A percentile compares a stretch with the other conserved stretches of the same genome.
phyloP scores from a whole-genome alignment of 2,113 vertebrate species.

The Gracilinanus agilis region DNA sequence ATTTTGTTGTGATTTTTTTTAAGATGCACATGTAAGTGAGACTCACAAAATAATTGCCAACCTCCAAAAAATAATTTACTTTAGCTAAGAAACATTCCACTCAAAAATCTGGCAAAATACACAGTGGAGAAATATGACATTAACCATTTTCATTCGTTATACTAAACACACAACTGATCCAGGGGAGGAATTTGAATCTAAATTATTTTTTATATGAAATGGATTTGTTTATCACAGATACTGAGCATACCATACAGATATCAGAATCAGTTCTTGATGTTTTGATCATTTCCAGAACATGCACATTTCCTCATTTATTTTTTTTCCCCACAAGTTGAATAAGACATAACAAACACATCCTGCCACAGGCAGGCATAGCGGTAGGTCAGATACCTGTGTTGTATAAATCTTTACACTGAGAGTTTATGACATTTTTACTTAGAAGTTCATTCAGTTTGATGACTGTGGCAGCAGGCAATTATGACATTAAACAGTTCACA shows the following conservation, averaged over 20 bases:
- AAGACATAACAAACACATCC: slow-evolving; percentile 93
- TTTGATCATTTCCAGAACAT: slow-evolving; percentile 94
- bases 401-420: slow-evolving; percentile 87
- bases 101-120: slow-evolving; percentile 73
- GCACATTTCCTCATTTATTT: slow-evolving; percentile 88
- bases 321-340: slow-evolving; percentile 85
- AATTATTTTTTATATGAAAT: slow-evolving; percentile 84
- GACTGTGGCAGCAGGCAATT: slow-evolving; percentile 86
- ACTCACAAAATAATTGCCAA: slow-evolving; percentile 61
- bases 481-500: slow-evolving; percentile 88
- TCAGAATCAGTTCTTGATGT: slow-evolving; percentile 82
- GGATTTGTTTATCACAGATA: slow-evolving; percentile 87
- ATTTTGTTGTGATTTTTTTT: background rate
- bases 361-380: slow-evolving; percentile 79
- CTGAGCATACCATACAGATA: slow-evolving; percentile 85
- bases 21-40: slow-evolving; percentile 16
- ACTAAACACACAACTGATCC: slow-evolving; percentile 81
- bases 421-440: slow-evolving; percentile 87
- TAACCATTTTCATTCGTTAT: slow-evolving; percentile 79
- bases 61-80: slow-evolving; percentile 61
- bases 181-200: slow-evolving; percentile 79
- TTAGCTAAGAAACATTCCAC: slow-evolving; percentile 74
- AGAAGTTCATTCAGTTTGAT: slow-evolving; percentile 84
- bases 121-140: slow-evolving; percentile 76
- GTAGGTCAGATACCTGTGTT: slow-evolving; percentile 91